phyloP scores from a whole-genome alignment of 2,888 invertebrate species.

The Pristionchus entomophagus region DNA sequence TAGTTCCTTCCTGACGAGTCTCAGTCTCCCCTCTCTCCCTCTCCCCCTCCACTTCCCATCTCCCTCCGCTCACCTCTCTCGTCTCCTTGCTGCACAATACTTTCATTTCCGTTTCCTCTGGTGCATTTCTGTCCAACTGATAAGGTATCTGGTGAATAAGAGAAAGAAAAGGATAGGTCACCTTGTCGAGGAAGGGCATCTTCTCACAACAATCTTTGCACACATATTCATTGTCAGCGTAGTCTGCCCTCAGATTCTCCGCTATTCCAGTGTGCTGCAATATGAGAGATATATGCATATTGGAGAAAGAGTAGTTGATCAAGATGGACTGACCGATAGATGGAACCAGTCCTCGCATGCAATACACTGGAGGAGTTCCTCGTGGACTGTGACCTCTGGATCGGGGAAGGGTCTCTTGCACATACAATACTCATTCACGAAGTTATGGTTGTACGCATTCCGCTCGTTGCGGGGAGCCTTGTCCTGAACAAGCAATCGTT shows the following conservation, averaged over 20 bases:
- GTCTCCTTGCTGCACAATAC: conserved; percentile 26
- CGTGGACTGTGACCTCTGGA: conserved; percentile 81
- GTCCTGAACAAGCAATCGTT: conserved; percentile 74
- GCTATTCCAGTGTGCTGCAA: conserved; percentile 45
- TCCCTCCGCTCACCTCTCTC: background rate
- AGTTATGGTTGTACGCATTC: conserved; percentile 85
- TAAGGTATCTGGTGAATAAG: background rate
- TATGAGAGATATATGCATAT: no score
- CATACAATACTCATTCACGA: conserved; percentile 90
- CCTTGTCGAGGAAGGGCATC: conserved; percentile 51
- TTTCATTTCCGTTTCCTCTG: background rate
- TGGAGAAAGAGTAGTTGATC: background rate
- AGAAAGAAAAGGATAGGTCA: background rate
- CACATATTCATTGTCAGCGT: conserved; percentile 51
- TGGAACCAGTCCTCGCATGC: conserved; percentile 99
- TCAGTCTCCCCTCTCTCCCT: background rate
- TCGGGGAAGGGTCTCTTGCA: conserved; percentile 96
- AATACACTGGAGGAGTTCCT: conserved; percentile 96
- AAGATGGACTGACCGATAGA: conserved; percentile 80
- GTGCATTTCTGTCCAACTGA: background rate
- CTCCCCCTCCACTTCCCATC: no score
- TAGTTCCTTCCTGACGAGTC: background rate
- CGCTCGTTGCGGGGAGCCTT: conserved; percentile 82
- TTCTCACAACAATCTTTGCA: conserved; percentile 53
- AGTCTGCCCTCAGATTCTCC: background rate